A percentile compares a stretch with the other conserved stretches of the same genome.
phyloP scores from a whole-genome alignment of 2,113 vertebrate genomes.

The Thunnus thynnus region DNA sequence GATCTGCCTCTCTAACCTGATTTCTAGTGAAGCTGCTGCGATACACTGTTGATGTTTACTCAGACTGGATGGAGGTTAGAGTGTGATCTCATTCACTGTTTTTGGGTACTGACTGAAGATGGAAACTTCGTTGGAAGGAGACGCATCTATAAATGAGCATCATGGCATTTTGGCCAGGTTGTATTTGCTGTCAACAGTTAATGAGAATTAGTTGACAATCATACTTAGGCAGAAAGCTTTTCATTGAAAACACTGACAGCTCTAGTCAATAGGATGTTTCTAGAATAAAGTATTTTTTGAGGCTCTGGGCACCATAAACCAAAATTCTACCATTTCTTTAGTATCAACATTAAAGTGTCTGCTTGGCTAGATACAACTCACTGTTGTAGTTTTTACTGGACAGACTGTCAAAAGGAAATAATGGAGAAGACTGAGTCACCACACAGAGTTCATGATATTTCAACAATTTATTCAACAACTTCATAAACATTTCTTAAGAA shows the following conservation, averaged over 20 bases:
- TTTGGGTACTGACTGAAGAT: background rate
- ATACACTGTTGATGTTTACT: background rate
- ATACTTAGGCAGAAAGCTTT: too few species aligned
- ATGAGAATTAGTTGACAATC: background rate
- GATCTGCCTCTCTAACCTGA: too few species aligned
- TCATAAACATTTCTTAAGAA: conserved; percentile 78
- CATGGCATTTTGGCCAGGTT: background rate
- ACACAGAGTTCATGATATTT: conserved; percentile 50
- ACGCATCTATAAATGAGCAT: conserved; percentile 20
- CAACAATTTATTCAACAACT: conserved; percentile 84
- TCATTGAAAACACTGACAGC: too few species aligned
- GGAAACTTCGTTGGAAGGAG: conserved; percentile 15
- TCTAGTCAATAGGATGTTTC: too few species aligned
- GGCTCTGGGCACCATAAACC: background rate
- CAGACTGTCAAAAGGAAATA: too few species aligned
- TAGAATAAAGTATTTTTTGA: too few species aligned
- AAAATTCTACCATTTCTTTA: too few species aligned
- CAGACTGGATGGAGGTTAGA: background rate
- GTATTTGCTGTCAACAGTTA: background rate
- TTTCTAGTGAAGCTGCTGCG: too few species aligned
- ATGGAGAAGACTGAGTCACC: background rate
- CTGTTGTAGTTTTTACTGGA: too few species aligned
- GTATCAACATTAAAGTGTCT: too few species aligned
- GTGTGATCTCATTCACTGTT: background rate
- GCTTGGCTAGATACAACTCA: background rate